Base-by-base conservation (phyloP, 2,888 invertebrate species). In the Charanyca ferruginea region DNA sequence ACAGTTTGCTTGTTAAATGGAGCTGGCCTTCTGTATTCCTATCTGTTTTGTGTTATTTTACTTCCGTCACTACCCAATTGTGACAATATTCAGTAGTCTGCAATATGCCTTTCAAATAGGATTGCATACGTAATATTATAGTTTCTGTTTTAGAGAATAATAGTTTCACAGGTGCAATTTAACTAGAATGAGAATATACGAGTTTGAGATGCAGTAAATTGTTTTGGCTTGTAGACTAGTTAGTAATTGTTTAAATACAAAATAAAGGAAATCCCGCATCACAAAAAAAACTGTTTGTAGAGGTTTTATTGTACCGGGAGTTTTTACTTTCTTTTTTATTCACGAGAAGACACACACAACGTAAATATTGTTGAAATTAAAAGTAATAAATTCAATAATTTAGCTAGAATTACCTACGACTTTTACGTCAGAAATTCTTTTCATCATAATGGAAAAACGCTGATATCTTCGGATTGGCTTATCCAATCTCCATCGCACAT, bases 61-160 rank as follows among this genome's bases (percentile, higher is more conserved):
- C 38, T 58, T 9, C 20, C 47, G 32, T 48, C 58, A 51, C 65
- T 49, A 74, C 53, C 60, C 76, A 76, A 76, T 66, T 71, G 73
- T 61, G 76, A 76, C 73, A 66, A 75, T 75, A 75, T 71, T 71
- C 71, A 45, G 71, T 70, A 45, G 71, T 70, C 65, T 59, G 52
- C 76, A 73, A 65, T 76, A 71, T 74, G 76, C 60, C 66, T 75
- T 66, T 35, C 44, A 53, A 59, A 60, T 60, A 60, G 71, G 57
- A 48, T 65, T 75, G 76, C 66, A 71, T 58, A 60, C 65, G 48
- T 49, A 73, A 65, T 75, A 23, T 25, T 53, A 68, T 45, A 23
- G 42, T 45, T 53, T 18, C 20, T 71, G 23, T 75, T 61, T 45
- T 45, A 53, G 53, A 48, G 13, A 59, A 48, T 52, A 22, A 55